Conservation (phyloP, 2,797 vertebrate genomes). For the Chiroxiphia lanceolata region DNA sequence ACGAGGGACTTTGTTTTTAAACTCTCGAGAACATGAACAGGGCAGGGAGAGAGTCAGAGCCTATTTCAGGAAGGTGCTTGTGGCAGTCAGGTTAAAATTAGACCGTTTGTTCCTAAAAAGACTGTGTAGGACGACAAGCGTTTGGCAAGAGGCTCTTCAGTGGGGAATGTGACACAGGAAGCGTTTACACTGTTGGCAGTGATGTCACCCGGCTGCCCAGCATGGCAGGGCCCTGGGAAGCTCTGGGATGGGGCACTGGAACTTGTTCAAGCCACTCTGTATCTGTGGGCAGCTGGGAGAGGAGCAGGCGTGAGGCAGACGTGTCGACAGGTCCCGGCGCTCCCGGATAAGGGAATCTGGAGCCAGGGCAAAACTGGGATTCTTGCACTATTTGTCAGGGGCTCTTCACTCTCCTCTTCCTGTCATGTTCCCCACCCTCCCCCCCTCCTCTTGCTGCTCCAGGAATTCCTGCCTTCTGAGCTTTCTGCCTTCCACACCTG, state of each 20-base stretch:
- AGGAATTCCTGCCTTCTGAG: slow-evolving; percentile 9
- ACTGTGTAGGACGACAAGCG: slow-evolving; percentile 37
- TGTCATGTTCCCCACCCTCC: neutral
- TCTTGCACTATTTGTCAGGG: neutral
- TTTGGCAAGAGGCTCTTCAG: slow-evolving; percentile 71
- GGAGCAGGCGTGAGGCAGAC: neutral
- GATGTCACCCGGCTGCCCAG: slow-evolving; percentile 61
- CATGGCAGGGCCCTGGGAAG: neutral
- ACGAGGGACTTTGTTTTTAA: slow-evolving; percentile 13
- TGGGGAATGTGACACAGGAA: slow-evolving; percentile 74
- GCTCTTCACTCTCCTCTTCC: slow-evolving; percentile 30
- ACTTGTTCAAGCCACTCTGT: slow-evolving; percentile 39
- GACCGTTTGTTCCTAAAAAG: slow-evolving; percentile 73
- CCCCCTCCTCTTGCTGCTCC: neutral
- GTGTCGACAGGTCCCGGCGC: neutral
- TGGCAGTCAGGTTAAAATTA: slow-evolving; percentile 75
- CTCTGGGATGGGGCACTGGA: neutral
- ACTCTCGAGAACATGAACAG: neutral
- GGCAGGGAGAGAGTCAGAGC: slow-evolving; percentile 31
- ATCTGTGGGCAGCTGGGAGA: neutral
- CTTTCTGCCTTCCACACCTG: neutral
- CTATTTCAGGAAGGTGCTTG: slow-evolving; percentile 76
- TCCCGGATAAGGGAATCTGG: slow-evolving; percentile 35
- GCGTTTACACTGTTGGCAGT: slow-evolving; percentile 2
- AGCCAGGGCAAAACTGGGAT: neutral